Conservation (phyloP, 2,113 vertebrate species). For the Paedocypris sp. region DNA sequence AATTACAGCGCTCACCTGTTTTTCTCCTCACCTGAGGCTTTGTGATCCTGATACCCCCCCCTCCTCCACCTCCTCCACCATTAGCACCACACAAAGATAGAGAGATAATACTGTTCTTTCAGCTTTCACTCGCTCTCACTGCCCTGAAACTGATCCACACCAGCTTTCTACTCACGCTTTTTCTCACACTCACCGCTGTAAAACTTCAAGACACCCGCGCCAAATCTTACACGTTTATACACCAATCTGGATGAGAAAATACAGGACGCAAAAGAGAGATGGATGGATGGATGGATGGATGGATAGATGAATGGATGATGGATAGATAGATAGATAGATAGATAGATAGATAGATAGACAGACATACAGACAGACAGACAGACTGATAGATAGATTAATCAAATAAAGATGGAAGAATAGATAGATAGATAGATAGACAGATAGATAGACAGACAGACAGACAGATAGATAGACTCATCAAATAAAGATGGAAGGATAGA, state of each 20-base stretch:
- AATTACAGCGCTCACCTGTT: constrained; percentile 63
- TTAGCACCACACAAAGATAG: constrained; percentile 44
- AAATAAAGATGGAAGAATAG: too few species aligned
- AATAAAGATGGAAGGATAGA: too few species aligned
- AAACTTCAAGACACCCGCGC: constrained; percentile 34
- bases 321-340: too few species aligned
- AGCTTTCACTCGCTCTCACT: constrained; percentile 31
- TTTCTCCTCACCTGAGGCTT: constrained; percentile 61
- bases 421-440: too few species aligned
- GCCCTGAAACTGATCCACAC: constrained; percentile 62
- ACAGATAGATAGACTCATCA: too few species aligned
- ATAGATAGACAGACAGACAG: too few species aligned
- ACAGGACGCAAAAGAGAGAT: too few species aligned
- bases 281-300: too few species aligned
- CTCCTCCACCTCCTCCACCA: not conserved
- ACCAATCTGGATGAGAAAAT: constrained; percentile 39
- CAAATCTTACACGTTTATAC: constrained; percentile 27
- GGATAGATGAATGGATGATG: too few species aligned
- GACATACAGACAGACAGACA: too few species aligned
- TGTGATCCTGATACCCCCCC: constrained; percentile 43
- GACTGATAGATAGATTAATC: too few species aligned
- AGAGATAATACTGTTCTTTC: constrained; percentile 57
- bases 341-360: too few species aligned
- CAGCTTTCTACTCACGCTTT: constrained; percentile 47
- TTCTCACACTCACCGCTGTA: constrained; percentile 62